Percentiles rank a stretch among this genome's conserved stretches.
phyloP scores from a whole-genome alignment of 1,140 invertebrate genomes.

The Caligus rogercresseyi region DNA sequence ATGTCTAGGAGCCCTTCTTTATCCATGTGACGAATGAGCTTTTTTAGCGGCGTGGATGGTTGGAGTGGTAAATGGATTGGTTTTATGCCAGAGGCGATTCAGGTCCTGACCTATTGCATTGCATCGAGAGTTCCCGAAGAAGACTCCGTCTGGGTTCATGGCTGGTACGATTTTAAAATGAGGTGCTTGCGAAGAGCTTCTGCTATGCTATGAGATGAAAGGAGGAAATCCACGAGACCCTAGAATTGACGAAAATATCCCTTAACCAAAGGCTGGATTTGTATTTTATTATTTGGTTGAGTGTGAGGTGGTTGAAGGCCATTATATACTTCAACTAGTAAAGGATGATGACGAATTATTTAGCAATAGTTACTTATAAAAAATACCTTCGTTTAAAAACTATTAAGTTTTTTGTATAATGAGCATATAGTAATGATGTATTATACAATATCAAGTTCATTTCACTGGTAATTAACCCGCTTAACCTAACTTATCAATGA shows the following conservation, averaged over 20 bases:
- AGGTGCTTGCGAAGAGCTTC: constrained; percentile 70
- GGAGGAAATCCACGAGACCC: constrained; percentile 10
- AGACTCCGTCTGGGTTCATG: constrained; percentile 88
- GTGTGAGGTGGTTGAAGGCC: no score
- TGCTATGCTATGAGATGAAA: constrained; percentile 19
- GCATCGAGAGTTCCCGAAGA: constrained; percentile 67
- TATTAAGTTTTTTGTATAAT: no score
- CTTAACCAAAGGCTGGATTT: no score
- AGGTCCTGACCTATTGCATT: constrained; percentile 11
- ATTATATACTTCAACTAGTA: no score
- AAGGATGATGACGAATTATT: no score
- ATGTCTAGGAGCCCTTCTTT: constrained; percentile 32
- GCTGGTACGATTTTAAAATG: constrained; percentile 87
- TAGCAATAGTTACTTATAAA: no score
- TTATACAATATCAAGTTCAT: no score
- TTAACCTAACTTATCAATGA: no score
- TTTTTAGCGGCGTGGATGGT: constrained; percentile 35
- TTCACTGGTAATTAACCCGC: no score
- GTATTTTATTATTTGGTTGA: no score
- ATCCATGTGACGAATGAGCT: constrained; percentile 31
- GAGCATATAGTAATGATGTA: no score
- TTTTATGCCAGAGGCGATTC: constrained; percentile 25
- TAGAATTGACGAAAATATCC: neutral
- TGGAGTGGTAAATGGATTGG: constrained; percentile 36
- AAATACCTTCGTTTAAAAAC: no score